Conservation (phyloP, 1,140 invertebrate genomes). For the Caerostris extrusa region DNA sequence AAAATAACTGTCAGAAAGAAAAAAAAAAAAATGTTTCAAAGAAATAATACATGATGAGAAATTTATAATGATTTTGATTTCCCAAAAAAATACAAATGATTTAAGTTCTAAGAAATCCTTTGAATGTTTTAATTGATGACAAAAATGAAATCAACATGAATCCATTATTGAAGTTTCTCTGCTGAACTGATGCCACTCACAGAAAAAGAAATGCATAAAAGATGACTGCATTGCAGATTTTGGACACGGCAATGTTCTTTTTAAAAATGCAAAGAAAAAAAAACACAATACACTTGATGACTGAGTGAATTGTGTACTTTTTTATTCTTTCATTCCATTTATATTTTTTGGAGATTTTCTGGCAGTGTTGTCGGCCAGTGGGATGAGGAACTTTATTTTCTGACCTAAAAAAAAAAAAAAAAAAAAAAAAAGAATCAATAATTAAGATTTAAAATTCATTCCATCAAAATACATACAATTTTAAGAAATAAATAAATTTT, state of each 20-base stretch:
- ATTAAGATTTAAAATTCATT: neutral
- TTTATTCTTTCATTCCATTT: neutral
- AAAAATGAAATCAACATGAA: slow-evolving; percentile 45
- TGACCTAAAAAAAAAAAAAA: slow-evolving; percentile 54
- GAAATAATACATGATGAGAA: too few relatives aligned
- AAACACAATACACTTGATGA: slow-evolving; percentile 48
- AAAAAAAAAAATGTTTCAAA: too few relatives aligned
- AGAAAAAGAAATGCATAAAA: neutral
- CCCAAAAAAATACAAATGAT: neutral
- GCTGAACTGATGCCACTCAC: slow-evolving; percentile 19
- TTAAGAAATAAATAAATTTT: too few relatives aligned
- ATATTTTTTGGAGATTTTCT: slow-evolving; percentile 41
- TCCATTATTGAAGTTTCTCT: slow-evolving; percentile 20
- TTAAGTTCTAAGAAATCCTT: neutral
- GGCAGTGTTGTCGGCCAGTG: slow-evolving; percentile 75
- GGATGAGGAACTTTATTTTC: slow-evolving; percentile 72
- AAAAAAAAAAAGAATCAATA: slow-evolving; percentile 29
- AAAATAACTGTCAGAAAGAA: too few relatives aligned
- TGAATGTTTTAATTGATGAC: neutral
- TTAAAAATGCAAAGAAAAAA: slow-evolving; percentile 22
- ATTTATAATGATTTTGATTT: too few relatives aligned
- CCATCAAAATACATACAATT: too few relatives aligned
- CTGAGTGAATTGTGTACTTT: neutral
- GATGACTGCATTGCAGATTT: neutral
- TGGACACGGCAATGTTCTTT: neutral